These are phyloP conservation scores for Steinernema khuongi DNA, from an alignment of 1,140 invertebrate genomes.

Conservation along the genomic window DNA sequence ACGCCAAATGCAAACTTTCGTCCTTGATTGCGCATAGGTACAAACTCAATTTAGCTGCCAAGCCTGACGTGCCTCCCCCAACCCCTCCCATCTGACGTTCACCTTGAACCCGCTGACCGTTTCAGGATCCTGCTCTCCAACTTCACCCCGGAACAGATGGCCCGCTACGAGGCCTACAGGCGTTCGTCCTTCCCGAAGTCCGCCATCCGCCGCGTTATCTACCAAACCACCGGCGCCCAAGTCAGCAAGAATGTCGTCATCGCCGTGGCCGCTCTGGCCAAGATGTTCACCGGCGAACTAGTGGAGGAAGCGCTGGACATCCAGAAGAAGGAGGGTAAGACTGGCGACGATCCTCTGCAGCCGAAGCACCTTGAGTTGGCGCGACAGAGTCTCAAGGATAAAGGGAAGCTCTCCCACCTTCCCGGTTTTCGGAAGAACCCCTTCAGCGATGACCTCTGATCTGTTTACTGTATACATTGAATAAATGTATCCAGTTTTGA, in stretches of 20 bases:
- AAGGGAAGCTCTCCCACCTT: neutral
- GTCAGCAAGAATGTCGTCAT: slow-evolving; percentile 99
- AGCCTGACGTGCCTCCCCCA: no score
- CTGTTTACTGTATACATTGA: no score
- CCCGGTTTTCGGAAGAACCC: neutral
- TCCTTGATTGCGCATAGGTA: no score
- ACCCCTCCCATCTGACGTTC: no score
- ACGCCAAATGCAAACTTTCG: no score
- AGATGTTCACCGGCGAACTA: slow-evolving; percentile 97
- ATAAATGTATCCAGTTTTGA: no score
- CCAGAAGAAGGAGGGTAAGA: neutral
- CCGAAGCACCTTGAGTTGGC: neutral
- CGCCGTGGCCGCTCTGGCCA: slow-evolving; percentile 97
- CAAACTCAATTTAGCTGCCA: no score
- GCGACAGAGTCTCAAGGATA: neutral
- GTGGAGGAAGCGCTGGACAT: slow-evolving; percentile 75
- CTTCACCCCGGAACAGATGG: slow-evolving; percentile 93
- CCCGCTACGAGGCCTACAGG: slow-evolving; percentile 96
- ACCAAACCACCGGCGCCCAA: slow-evolving; percentile 90
- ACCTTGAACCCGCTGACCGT: no score
- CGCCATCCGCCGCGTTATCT: slow-evolving; percentile 90
- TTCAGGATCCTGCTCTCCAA: slow-evolving; percentile 90
- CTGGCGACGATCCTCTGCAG: neutral
- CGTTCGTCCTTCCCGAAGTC: slow-evolving; percentile 92
- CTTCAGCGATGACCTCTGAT: neutral